Evolutionary conservation across 2,888 invertebrate species (phyloP).

Genomic region (Germaria angustata): DNA sequence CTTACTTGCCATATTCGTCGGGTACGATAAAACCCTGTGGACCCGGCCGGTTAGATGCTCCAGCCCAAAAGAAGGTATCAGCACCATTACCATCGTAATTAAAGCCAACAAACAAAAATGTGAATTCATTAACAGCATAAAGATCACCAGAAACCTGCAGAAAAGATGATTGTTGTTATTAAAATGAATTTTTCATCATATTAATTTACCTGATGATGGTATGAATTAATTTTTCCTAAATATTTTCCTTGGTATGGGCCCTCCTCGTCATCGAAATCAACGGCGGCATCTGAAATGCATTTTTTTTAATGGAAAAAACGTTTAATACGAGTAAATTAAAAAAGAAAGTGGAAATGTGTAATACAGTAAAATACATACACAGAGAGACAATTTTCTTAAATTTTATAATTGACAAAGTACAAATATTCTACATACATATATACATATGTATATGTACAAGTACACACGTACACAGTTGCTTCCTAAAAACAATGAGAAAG

Average conservation of each 20-base stretch:
- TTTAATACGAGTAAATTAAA: too few species aligned
- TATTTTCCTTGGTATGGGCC: conserved; percentile 89
- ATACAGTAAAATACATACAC: too few species aligned
- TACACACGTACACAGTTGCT: too few species aligned
- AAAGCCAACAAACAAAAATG: conserved; percentile 88
- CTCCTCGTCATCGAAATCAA: conserved; percentile 83
- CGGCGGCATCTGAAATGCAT: conserved; percentile 67
- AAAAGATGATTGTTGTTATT: background rate
- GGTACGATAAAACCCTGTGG: conserved; percentile 95
- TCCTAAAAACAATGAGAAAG: too few species aligned
- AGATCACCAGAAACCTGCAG: conserved; percentile 91
- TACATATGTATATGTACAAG: too few species aligned
- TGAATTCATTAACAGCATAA: conserved; percentile 93
- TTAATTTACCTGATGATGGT: conserved; percentile 87
- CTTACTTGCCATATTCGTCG: conserved; percentile 91
- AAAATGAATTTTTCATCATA: background rate
- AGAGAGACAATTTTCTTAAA: too few species aligned
- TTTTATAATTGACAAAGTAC: too few species aligned
- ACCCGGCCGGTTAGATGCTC: conserved; percentile 91
- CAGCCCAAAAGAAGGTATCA: conserved; percentile 96
- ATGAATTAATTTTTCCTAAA: conserved; percentile 92
- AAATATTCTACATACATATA: too few species aligned
- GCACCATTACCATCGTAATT: conserved; percentile 95
- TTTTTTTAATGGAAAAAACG: too few species aligned
- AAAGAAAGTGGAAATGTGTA: too few species aligned